Evolutionary conservation across 2,888 invertebrate species (phyloP).

Genomic region (Spilosoma lubricipeda): DNA sequence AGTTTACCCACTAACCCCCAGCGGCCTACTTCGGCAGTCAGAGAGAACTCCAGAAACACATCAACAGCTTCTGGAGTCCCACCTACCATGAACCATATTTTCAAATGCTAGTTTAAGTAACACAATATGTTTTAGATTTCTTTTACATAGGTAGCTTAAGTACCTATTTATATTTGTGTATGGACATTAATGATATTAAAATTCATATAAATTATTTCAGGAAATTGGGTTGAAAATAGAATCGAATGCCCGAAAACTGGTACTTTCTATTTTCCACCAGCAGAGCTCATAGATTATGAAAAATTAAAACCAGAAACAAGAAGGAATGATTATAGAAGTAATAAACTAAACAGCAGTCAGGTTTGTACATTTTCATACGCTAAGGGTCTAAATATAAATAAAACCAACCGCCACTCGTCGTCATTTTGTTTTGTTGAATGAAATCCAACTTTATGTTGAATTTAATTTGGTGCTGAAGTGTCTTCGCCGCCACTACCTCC

Average conservation of each 20-base stretch:
- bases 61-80: too few species aligned
- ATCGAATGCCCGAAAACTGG: slow-evolving; percentile 73
- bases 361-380: slow-evolving; percentile 44
- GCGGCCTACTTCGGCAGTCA: too few species aligned
- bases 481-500: too few species aligned
- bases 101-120: neutral
- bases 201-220: slow-evolving; percentile 51
- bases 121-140: neutral
- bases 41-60: too few species aligned
- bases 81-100: neutral
- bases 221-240: slow-evolving; percentile 81
- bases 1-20: too few species aligned
- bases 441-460: too few species aligned
- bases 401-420: too few species aligned
- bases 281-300: slow-evolving; percentile 67
- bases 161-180: neutral
- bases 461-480: too few species aligned
- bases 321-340: slow-evolving; percentile 71
- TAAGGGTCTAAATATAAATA: neutral
- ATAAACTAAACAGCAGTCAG: slow-evolving; percentile 72
- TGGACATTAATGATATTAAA: neutral
- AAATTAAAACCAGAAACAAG: slow-evolving; percentile 72
- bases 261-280: slow-evolving; percentile 73
- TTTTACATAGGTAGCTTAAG: neutral
- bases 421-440: too few species aligned